A percentile compares a stretch with the other conserved stretches of the same genome.
phyloP scores from a whole-genome alignment of 2,113 vertebrate species.

The Passerina amoena region DNA sequence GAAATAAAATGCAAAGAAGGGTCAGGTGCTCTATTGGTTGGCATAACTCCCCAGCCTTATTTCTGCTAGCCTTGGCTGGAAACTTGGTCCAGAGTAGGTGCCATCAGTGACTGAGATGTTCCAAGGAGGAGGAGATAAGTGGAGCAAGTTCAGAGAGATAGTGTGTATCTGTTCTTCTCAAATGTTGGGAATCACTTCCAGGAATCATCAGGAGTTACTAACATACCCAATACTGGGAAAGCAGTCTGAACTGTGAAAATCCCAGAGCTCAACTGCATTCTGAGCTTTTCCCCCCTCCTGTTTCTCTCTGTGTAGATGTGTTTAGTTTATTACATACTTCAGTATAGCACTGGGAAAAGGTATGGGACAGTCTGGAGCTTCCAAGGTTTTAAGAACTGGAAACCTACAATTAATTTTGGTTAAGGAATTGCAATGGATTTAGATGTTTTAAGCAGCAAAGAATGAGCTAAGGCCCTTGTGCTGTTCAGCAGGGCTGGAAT shows the following conservation, averaged over 20 bases:
- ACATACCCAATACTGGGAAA: background rate
- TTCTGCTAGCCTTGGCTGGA: background rate
- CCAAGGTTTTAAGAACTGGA: slow-evolving; percentile 34
- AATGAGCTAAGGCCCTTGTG: slow-evolving; percentile 22
- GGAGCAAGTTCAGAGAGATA: background rate
- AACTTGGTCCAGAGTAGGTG: background rate
- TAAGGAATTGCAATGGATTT: slow-evolving; percentile 5
- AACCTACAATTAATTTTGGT: slow-evolving; percentile 31
- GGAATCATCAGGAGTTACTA: background rate
- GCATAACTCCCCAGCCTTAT: background rate
- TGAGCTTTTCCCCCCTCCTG: background rate
- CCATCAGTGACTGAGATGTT: background rate
- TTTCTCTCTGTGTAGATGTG: background rate
- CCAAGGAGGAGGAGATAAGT: background rate
- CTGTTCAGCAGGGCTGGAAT: background rate
- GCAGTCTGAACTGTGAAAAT: background rate
- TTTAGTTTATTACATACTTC: slow-evolving; percentile 20
- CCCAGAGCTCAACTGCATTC: background rate
- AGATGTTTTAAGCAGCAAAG: slow-evolving; percentile 37
- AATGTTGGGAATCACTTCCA: background rate
- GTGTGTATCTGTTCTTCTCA: rapidly evolving
- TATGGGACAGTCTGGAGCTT: slow-evolving; percentile 2
- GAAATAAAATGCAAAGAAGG: background rate
- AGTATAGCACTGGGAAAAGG: slow-evolving; percentile 6
- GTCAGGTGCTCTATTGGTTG: background rate